These are phyloP conservation scores for Abrostola tripartita DNA, from an alignment of 2,888 invertebrate species.

Conservation along the genomic window DNA sequence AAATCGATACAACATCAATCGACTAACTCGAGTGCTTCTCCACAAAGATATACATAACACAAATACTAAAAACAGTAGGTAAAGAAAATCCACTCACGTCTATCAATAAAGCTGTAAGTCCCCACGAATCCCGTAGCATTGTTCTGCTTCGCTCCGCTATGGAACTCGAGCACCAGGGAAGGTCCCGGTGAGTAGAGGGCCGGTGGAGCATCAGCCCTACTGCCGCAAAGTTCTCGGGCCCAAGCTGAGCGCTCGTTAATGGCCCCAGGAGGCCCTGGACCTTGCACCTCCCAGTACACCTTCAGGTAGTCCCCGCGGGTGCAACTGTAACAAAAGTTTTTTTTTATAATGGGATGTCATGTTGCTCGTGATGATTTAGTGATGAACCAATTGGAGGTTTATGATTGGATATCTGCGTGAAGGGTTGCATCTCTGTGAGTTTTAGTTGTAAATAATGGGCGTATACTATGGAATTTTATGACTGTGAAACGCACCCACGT, in stretches of 20 bases:
- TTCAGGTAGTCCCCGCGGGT: slow-evolving; percentile 92
- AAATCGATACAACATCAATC: no score
- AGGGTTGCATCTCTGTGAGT: no score
- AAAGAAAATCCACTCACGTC: slow-evolving; percentile 90
- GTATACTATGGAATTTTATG: no score
- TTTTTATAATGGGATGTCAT: background rate
- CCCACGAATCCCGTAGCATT: slow-evolving; percentile 92
- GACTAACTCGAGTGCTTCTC: no score
- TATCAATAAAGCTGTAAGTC: slow-evolving; percentile 93
- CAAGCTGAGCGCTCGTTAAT: slow-evolving; percentile 93
- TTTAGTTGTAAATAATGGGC: no score
- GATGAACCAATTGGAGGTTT: no score
- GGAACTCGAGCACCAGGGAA: slow-evolving; percentile 92
- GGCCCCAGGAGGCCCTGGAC: slow-evolving; percentile 90
- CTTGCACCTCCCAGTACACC: slow-evolving; percentile 93
- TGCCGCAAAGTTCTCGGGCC: slow-evolving; percentile 92
- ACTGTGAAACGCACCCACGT: no score
- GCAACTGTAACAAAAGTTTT: slow-evolving; percentile 89
- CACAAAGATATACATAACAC: no score
- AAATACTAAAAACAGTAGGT: no score
- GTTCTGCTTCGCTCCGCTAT: slow-evolving; percentile 86
- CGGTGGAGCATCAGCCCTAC: slow-evolving; percentile 90
- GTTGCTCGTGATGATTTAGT: no score
- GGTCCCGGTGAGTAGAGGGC: slow-evolving; percentile 93
- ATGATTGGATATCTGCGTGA: no score